These are phyloP conservation scores for Carapus acus DNA, from an alignment of 2,797 vertebrate genomes.

Conservation along the genomic window DNA sequence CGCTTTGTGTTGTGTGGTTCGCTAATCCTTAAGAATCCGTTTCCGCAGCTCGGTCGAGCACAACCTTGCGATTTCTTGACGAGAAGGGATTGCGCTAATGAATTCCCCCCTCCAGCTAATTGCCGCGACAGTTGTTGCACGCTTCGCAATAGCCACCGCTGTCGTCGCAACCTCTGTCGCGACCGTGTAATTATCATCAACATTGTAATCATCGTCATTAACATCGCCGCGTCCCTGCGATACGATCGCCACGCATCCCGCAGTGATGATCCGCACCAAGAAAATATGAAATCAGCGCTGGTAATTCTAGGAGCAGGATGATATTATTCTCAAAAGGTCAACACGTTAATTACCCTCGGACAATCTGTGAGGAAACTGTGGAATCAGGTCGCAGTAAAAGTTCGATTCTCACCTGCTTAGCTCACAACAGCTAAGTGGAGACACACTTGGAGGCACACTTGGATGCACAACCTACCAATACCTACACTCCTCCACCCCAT, in stretches of 20 bases:
- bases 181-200: slow-evolving; percentile 25
- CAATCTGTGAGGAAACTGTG: no score
- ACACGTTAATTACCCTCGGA: no score
- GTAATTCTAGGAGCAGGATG: no score
- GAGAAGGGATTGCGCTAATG: slow-evolving; percentile 35
- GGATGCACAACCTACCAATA: no score
- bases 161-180: slow-evolving; percentile 19
- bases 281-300: no score
- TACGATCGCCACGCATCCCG: not conserved
- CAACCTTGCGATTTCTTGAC: slow-evolving; percentile 20
- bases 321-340: no score
- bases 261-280: no score
- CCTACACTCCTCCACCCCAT: no score
- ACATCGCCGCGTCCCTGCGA: slow-evolving; percentile 7
- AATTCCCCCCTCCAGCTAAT: slow-evolving; percentile 21
- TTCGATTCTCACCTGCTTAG: no score
- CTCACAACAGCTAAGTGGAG: no score
- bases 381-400: no score
- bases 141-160: slow-evolving; percentile 20
- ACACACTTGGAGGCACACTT: no score
- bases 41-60: slow-evolving; percentile 21
- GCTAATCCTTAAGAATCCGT: slow-evolving; percentile 1
- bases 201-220: not conserved
- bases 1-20: not conserved
- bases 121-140: slow-evolving; percentile 29